These are phyloP conservation scores for Albula goreensis DNA, from an alignment of 2,113 vertebrate genomes.

Conservation along the genomic window DNA sequence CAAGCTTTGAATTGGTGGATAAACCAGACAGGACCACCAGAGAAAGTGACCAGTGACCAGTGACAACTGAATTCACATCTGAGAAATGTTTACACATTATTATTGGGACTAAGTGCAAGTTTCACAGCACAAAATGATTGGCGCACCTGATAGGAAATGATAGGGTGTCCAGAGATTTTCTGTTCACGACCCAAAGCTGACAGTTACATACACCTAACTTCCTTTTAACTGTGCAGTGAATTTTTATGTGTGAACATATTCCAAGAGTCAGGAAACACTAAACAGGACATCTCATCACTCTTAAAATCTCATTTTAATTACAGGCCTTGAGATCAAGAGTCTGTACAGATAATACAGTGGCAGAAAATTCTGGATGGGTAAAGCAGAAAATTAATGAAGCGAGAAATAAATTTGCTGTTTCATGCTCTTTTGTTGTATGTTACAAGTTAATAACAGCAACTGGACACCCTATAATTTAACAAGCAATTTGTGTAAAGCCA, in stretches of 20 bases:
- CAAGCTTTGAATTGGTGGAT: not conserved
- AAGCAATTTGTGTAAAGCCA: slow-evolving; percentile 27
- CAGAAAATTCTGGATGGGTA: not conserved
- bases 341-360: not conserved
- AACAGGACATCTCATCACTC: not conserved
- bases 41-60: not conserved
- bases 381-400: not conserved
- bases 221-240: not conserved
- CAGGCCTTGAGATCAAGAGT: not conserved
- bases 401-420: not conserved
- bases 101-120: not conserved
- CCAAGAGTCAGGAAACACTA: slow-evolving; percentile 18
- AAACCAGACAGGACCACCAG: not conserved
- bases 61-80: not conserved
- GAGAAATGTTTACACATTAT: not conserved
- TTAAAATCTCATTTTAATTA: not conserved
- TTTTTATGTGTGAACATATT: slow-evolving; percentile 31
- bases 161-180: slow-evolving; percentile 15
- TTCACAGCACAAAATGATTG: slow-evolving; percentile 35
- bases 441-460: not conserved
- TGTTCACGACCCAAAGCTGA: not conserved
- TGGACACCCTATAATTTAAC: slow-evolving; percentile 20
- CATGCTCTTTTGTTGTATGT: not conserved
- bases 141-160: slow-evolving; percentile 20
- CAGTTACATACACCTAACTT: not conserved